Conservation (phyloP, 2,113 vertebrate species). For the Callorhinus ursinus region DNA sequence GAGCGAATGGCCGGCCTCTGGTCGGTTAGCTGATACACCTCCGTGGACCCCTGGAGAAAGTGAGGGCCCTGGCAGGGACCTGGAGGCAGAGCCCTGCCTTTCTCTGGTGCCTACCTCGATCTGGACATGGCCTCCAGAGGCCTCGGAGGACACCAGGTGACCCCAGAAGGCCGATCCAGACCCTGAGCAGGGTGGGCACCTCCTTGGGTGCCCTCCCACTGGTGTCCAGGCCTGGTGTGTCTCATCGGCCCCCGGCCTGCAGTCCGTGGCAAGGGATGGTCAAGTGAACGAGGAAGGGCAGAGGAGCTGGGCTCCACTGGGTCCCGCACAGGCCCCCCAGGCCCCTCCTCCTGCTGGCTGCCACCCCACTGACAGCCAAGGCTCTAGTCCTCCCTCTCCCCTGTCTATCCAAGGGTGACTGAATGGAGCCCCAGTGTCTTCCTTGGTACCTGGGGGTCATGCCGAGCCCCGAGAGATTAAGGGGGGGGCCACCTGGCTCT, state of each 20-base stretch:
- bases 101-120: accelerated
- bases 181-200: not conserved
- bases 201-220: not conserved
- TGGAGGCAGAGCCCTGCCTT: not conserved
- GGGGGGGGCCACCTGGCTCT: not conserved
- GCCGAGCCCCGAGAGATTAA: not conserved
- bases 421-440: not conserved
- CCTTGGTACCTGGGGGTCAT: not conserved
- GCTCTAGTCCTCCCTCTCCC: not conserved
- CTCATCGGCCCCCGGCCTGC: not conserved
- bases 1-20: not conserved
- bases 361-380: not conserved
- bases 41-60: not conserved
- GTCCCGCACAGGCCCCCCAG: not conserved
- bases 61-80: not conserved
- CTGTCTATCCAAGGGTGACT: not conserved
- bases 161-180: not conserved
- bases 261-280: not conserved
- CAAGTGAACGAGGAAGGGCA: accelerated
- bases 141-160: not conserved
- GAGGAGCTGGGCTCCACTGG: not conserved
- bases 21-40: not conserved
- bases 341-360: not conserved
- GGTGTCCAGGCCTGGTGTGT: accelerated
- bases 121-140: accelerated